Conservation (phyloP, 2,113 vertebrate genomes). For the Sebastes schlegelii region DNA sequence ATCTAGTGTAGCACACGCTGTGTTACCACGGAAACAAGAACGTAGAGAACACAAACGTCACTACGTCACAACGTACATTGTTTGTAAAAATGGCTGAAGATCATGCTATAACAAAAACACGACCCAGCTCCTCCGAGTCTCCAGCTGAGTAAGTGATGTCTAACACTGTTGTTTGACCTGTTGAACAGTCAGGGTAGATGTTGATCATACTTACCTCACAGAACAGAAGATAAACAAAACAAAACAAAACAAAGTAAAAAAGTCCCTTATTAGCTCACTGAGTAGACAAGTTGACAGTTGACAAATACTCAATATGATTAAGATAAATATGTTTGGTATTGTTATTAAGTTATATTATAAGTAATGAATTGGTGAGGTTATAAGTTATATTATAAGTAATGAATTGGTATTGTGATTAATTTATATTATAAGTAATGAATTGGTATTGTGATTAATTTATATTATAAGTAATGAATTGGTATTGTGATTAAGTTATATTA, state of each 20-base stretch:
- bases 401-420: no score
- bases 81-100: constrained; percentile 12
- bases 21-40: constrained; percentile 52
- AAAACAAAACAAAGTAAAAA: background rate
- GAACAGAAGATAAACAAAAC: background rate
- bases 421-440: no score
- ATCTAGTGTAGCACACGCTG: background rate
- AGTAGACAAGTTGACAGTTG: no score
- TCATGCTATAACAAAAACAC: constrained; percentile 1
- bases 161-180: background rate
- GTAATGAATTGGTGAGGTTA: no score
- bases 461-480: no score
- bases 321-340: no score
- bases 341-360: no score
- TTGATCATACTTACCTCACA: background rate
- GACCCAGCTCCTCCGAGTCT: background rate
- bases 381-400: no score
- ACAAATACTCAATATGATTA: no score
- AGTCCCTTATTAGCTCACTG: background rate
- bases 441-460: no score
- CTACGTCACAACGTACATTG: background rate
- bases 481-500: no score
- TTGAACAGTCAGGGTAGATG: background rate
- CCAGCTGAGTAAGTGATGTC: constrained; percentile 41
- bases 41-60: background rate